Conservation (phyloP, 2,888 invertebrate genomes). For the Diplazon laetatorius region DNA sequence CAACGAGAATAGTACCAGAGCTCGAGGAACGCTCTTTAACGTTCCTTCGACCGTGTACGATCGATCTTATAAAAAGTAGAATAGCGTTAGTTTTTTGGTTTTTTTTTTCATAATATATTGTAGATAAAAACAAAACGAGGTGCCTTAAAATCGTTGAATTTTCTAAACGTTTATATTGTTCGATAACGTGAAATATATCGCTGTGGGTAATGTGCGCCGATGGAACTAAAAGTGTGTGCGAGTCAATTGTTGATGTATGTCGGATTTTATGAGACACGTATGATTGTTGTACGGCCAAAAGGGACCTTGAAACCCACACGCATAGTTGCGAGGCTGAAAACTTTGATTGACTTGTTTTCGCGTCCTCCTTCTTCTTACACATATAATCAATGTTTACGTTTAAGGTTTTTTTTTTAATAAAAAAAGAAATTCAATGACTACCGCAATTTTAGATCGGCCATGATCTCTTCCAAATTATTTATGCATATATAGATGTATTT, state of each 20-base stretch:
- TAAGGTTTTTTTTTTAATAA: conserved; percentile 61
- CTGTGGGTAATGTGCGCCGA: conserved; percentile 46
- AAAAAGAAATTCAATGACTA: conserved; percentile 51
- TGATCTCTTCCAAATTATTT: not conserved
- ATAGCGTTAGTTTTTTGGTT: conserved; percentile 20
- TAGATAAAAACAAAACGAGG: conserved; percentile 37
- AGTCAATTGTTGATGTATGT: conserved; percentile 18
- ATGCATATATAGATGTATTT: not conserved
- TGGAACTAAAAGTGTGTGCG: conserved; percentile 19
- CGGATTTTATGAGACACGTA: conserved; percentile 7
- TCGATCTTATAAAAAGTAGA: conserved; percentile 41
- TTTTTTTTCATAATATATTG: conserved; percentile 40
- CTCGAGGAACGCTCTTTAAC: conserved; percentile 32
- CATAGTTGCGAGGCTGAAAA: conserved; percentile 17
- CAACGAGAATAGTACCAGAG: conserved; percentile 24
- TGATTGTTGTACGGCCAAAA: not conserved
- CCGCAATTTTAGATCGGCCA: not conserved
- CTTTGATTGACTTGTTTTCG: conserved; percentile 9
- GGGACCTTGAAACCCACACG: conserved; percentile 2
- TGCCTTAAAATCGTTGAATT: conserved; percentile 54
- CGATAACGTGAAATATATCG: conserved; percentile 39
- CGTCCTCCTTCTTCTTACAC: conserved; percentile 30
- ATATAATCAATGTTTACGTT: conserved; percentile 56
- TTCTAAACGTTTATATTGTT: conserved; percentile 29
- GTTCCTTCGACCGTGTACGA: conserved; percentile 35